Conservation (phyloP, 2,888 invertebrate species). For the Thereva unica region DNA sequence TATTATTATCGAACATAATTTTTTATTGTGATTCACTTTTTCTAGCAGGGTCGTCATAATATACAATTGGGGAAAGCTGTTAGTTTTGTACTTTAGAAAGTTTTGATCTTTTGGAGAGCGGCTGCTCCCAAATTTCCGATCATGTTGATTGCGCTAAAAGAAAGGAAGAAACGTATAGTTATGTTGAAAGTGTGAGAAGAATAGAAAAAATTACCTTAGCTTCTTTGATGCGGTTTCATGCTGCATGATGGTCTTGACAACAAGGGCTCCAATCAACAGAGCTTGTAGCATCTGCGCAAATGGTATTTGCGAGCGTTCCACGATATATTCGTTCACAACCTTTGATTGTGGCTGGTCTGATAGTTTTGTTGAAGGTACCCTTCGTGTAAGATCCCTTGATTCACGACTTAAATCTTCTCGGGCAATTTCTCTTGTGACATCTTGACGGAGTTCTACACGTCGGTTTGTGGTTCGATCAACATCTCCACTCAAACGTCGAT, state of each 20-base stretch:
- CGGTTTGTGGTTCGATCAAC: too few species aligned
- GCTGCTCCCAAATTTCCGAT: neutral
- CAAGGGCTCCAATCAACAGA: neutral
- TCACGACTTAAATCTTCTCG: too few species aligned
- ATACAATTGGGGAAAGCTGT: neutral
- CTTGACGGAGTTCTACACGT: too few species aligned
- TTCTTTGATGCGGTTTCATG: constrained; percentile 9
- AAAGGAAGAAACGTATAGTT: neutral
- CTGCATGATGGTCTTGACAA: constrained; percentile 1
- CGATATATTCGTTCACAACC: too few species aligned
- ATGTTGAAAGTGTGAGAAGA: neutral
- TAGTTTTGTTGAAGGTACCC: too few species aligned
- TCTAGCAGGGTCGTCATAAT: constrained; percentile 15
- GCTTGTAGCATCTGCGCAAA: constrained; percentile 17
- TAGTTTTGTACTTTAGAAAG: constrained; percentile 8
- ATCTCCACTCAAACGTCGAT: too few species aligned
- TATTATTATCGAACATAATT: neutral
- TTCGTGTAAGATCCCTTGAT: too few species aligned
- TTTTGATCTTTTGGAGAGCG: neutral
- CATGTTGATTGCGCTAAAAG: constrained; percentile 1
- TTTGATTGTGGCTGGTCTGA: too few species aligned
- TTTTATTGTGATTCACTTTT: constrained; percentile 22
- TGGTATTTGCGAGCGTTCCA: neutral
- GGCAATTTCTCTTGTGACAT: too few species aligned
- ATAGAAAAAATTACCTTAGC: neutral